A percentile compares a stretch with the other conserved stretches of the same genome.
phyloP scores from a whole-genome alignment of 2,797 vertebrate genomes.

The Manis crassicaudata region DNA sequence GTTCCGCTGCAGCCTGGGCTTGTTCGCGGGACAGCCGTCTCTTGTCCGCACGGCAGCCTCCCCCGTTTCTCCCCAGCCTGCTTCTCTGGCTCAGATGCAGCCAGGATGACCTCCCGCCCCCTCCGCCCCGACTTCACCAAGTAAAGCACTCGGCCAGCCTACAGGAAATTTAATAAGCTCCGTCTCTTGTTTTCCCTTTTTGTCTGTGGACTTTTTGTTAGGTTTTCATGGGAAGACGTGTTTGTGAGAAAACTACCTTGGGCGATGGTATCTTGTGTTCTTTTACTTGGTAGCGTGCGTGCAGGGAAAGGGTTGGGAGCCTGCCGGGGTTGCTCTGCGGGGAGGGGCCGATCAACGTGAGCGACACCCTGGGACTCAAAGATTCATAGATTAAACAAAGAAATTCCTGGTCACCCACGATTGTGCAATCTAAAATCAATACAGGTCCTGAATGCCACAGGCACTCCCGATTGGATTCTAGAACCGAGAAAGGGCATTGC shows the following conservation, averaged over 20 bases:
- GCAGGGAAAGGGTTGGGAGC: background rate
- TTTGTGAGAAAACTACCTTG: constrained; percentile 47
- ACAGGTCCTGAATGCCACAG: background rate
- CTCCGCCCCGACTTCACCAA: background rate
- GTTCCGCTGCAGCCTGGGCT: too few relatives aligned
- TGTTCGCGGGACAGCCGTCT: background rate
- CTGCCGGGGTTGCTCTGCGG: background rate
- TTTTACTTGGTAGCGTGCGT: background rate
- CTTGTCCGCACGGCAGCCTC: background rate
- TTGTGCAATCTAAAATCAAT: background rate
- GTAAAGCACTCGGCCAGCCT: constrained; percentile 60
- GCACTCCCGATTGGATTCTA: background rate
- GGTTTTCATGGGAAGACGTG: constrained; percentile 61
- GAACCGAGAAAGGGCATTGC: background rate
- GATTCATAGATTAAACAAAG: background rate
- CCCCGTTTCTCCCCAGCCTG: background rate
- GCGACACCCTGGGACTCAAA: background rate
- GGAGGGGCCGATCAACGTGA: background rate
- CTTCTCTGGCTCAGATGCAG: background rate
- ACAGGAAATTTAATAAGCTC: constrained; percentile 61
- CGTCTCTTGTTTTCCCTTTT: background rate
- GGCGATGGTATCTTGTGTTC: background rate
- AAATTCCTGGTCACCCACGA: background rate
- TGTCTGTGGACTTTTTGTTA: constrained; percentile 68
- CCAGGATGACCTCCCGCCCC: background rate